Evolutionary conservation across 2,113 vertebrate species (phyloP).

Genomic region (Cervus canadensis): DNA sequence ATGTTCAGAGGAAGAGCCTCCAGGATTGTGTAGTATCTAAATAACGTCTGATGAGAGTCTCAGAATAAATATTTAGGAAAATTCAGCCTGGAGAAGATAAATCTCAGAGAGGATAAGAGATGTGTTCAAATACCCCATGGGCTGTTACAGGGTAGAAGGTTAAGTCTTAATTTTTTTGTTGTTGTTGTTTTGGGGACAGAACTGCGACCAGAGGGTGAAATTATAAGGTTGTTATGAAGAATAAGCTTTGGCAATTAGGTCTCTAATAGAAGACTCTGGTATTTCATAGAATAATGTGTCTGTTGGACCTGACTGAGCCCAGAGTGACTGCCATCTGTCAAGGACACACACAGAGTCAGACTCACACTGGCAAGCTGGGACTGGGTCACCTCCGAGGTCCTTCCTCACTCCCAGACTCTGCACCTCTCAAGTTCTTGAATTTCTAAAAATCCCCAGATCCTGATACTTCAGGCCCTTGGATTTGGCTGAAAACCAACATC

Average conservation of each 20-base stretch:
- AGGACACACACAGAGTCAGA: not conserved
- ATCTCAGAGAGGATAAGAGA: not conserved
- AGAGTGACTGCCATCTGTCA: not conserved
- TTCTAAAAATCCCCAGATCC: not conserved
- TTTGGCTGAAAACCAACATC: conserved; percentile 47
- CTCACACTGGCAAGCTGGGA: not conserved
- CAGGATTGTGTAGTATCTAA: not conserved
- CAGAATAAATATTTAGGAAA: not conserved
- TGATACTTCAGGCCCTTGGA: not conserved
- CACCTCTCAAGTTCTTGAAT: not conserved
- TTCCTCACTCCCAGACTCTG: not conserved
- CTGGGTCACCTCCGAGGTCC: not conserved
- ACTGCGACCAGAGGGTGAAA: not conserved
- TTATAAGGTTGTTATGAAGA: not conserved
- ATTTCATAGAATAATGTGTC: not conserved
- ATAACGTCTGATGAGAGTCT: not conserved
- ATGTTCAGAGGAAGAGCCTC: not conserved
- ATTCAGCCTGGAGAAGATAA: not conserved
- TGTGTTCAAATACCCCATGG: not conserved
- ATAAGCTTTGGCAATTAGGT: not conserved
- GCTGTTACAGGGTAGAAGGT: not conserved
- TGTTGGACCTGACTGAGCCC: not conserved
- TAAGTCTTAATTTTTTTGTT: not conserved
- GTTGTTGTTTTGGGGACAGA: not conserved
- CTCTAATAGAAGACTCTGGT: not conserved